Base-by-base conservation (phyloP, 2,113 vertebrate species). In the Petromus typicus region DNA sequence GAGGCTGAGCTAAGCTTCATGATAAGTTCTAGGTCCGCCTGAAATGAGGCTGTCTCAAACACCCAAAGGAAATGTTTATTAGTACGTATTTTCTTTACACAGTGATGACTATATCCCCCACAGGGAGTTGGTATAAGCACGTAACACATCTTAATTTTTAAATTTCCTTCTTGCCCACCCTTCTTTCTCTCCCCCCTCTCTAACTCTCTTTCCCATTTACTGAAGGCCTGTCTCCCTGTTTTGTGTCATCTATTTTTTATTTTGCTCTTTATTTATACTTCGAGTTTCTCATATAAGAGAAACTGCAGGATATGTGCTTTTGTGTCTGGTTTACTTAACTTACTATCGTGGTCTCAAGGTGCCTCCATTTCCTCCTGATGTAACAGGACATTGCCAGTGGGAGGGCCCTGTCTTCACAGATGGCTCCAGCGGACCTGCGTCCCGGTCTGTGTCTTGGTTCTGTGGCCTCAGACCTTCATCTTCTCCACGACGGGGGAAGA, bases 401-500 rank as follows among this genome's bases (percentile, higher is more conserved):
- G 5, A 12, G 25, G 20, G 37, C 67, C 5, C 34, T 0, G 12
- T 56, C 45, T 81, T 51, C 63, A 56, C 16, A 22, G 20, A 45
- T 27, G 6, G 22, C n/a, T 3, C 59, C 43, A 40, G 22, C 2
- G 17, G 80, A 59, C 51, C 0, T 11, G 45, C 4, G 48, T 10
- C 18, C 7, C 22, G n/a, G 5, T 86, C n/a, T 79, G 88, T 13
- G 18, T 18, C 13, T 78, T 16, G 61, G 18, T 51, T 20, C 63
- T 9, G 25, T 61, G 34, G 22, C 40, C 54, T 71, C n/a, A 30
- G 18, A 71, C n/a, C 10, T 64, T 78, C 56, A 5, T 75, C 34
- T 51, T 20, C 54, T 37, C 5, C 71, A 23, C 25, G 3, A 9
- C 16, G 30, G 5, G 40, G 43, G 30, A 51, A 56, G 86, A 22